phyloP scores from a whole-genome alignment of 2,113 vertebrate genomes.

The Nesoenas mayeri region DNA sequence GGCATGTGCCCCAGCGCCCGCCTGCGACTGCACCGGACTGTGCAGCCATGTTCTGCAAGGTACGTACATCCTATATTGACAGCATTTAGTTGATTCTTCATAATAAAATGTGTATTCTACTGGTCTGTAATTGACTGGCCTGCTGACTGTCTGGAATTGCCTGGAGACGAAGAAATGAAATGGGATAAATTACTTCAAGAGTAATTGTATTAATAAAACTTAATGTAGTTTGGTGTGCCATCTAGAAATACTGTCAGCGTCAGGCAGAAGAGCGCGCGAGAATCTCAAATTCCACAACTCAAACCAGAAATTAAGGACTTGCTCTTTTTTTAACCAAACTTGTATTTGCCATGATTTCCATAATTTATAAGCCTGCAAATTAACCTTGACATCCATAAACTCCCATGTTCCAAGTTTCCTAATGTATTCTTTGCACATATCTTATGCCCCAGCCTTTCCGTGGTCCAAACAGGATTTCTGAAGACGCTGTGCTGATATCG shows the following conservation, averaged over 20 bases:
- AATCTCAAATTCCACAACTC: neutral
- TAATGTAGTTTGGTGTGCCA: neutral
- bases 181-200: slow-evolving; percentile 2
- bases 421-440: neutral
- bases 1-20: neutral
- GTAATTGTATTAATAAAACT: slow-evolving; percentile 22
- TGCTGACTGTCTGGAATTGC: slow-evolving; percentile 15
- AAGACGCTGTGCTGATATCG: slow-evolving; percentile 1
- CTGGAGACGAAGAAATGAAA: neutral
- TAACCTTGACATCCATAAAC: slow-evolving; percentile 33
- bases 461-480: slow-evolving; percentile 11
- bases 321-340: slow-evolving; percentile 1
- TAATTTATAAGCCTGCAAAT: slow-evolving; percentile 47
- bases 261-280: neutral
- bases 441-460: neutral
- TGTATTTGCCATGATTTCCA: slow-evolving; percentile 3
- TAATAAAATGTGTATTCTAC: neutral
- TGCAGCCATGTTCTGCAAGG: neutral
- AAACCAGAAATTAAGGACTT: slow-evolving; percentile 10
- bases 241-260: neutral
- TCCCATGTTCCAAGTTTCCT: slow-evolving; percentile 18
- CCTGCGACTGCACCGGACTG: neutral
- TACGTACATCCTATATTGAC: neutral
- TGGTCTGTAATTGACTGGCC: neutral
- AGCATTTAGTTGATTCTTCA: neutral